phyloP scores from a whole-genome alignment of 2,113 vertebrate species.

The Bombycilla garrulus region DNA sequence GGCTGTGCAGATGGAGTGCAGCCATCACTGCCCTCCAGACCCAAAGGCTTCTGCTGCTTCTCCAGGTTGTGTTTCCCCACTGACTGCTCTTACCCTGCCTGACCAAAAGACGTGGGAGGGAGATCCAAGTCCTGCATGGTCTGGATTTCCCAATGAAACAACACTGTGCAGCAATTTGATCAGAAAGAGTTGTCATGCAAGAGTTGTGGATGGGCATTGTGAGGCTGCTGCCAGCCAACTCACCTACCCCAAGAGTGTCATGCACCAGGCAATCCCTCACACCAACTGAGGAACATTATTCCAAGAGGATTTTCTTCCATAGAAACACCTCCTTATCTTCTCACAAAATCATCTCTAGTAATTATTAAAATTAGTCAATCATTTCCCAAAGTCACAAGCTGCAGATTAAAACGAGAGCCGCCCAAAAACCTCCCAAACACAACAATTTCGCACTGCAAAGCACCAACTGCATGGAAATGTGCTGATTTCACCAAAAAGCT shows the following conservation, averaged over 20 bases:
- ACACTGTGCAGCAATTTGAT: not conserved
- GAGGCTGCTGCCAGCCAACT: not conserved
- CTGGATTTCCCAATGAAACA: not conserved
- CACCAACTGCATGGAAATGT: not conserved
- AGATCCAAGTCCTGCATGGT: not conserved
- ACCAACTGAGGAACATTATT: not conserved
- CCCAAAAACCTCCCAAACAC: not conserved
- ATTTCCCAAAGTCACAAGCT: not conserved
- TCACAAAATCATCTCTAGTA: not conserved
- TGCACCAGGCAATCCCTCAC: not conserved
- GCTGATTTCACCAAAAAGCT: slow-evolving; percentile 17
- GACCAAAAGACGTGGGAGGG: not conserved
- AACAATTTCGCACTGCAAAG: not conserved
- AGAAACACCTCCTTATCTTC: not conserved
- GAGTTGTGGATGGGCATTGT: not conserved
- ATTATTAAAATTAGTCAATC: not conserved
- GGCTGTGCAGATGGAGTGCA: accelerated
- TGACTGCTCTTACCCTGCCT: not conserved
- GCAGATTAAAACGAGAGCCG: not conserved
- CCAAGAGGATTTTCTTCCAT: not conserved
- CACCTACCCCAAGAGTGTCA: not conserved
- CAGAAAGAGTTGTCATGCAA: not conserved
- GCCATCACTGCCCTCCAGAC: not conserved
- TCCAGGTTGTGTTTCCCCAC: not conserved
- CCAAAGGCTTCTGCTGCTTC: not conserved